Evolutionary conservation across 2,888 invertebrate species (phyloP), one percentile per base, ranked within the genome.

Genomic region (Neoascia interrupta): DNA sequence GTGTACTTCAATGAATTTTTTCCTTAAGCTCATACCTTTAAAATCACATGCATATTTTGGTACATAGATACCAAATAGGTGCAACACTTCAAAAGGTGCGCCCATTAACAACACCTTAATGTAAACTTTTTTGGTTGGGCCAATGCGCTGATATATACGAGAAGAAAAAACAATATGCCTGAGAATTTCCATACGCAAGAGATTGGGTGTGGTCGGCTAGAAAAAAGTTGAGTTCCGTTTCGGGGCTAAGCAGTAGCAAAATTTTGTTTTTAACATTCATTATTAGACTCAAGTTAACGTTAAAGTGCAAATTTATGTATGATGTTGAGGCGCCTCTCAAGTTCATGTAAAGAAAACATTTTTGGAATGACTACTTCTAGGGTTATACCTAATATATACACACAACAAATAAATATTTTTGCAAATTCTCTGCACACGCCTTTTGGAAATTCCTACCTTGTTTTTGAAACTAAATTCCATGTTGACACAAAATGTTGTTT

Each of bases 281-380:
- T 3, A 8, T n/a, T 31, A 2, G 31, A 6, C 31, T 31, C n/a
- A n/a, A n/a, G n/a, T n/a, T n/a, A n/a, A n/a, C n/a, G 5, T 16
- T 56, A 56, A 69, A 76, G 70, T 64, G 75, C 70, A 76, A 70
- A 64, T 76, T 51, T 70, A 16, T 76, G 75, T 75, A 49, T 36
- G 26, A 31, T 21, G 21, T 37, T 49, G 18, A 47, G 53, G 26
- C 47, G 43, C 31, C 58, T 58, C 43, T 28, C n/a, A 49, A 28
- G 31, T 49, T 36, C n/a, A 45, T 34, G 60, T 53, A 5, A 18
- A 28, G 21, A 18, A 41, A 39, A 10, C 37, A 61, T 70, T 70
- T 11, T 18, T 63, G 43, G 16, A 43, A 56, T 73, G n/a, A n/a
- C n/a, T n/a, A n/a, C n/a, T n/a, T n/a, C 19, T 34, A n/a, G n/a